Evolutionary conservation across 2,113 vertebrate genomes (phyloP), one percentile per base, ranked within the genome.

Genomic region (Grantiella picta): DNA sequence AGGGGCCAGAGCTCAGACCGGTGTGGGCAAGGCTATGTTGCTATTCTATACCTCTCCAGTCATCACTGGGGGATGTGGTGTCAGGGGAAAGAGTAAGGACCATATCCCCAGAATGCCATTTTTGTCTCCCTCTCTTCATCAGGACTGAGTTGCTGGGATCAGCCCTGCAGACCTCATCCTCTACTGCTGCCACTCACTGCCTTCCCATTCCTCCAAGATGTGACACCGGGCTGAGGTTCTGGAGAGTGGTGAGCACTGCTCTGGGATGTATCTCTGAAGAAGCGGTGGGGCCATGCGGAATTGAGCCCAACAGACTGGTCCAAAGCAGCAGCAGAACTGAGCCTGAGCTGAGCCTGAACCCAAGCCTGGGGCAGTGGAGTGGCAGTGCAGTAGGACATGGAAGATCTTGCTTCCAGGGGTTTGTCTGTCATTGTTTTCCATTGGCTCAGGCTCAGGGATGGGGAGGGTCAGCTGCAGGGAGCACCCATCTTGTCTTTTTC

Each of bases 281-380:
- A 68, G 28, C 0, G 0, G 20, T 1, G 2, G 29, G 35, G 35
- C 35, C 1, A 0, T 21, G 24, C 8, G 9, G 16, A 49, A 35
- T 31, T 50, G 44, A 57, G 35, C 20, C 35, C 35, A 57, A 42
- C 12, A 10, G 50, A 56, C 8, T 6, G 50, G 19, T 8, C 35
- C 35, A 64, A 56, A 65, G 42, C 35, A 56, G 40, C 24, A 28
- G 60, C 2, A 1, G 60, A 56, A 57, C n/a, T 5, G 69, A 45
- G 81, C 18, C 59, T 12, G 35, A 50, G 28, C 36, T 53, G 25
- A 79, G 38, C 70, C n/a, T 47, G 29, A 65, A 56, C 12, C 47
- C 50, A 40, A 29, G 35, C 35, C 52, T 25, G 29, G 20, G 40
- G 20, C 60, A 66, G 20, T 9, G 25, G 50, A 42, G 40, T 50